Base-by-base conservation (phyloP, 2,888 invertebrate genomes). In the Chymomyza fuscimana region DNA sequence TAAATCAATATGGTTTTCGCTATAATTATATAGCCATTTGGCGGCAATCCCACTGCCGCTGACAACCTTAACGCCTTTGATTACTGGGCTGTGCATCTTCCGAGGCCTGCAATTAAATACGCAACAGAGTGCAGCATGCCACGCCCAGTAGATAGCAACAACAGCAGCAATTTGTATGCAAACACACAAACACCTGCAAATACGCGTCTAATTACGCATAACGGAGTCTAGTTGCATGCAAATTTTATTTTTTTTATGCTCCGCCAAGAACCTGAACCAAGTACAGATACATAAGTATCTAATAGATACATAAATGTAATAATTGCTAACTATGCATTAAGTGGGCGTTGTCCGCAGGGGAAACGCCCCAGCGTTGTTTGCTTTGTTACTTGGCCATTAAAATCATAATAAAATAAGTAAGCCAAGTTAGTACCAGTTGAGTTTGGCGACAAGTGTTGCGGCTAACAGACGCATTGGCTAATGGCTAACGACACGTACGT, bases 401-500 rank as follows among this genome's bases (percentile, higher is more conserved):
- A 77, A 77, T 74, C 74, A 77, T 69, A 79, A 77, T 65, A 70
- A 65, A 46, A 46, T 46, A 63, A 62, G 69, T 32, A 25, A n/a
- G 61, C 40, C 40, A 46, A 46, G 40, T 46, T 46, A 46, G 40
- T 46, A 7, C 32, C 5, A 46, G 40, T 12, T 46, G 40, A 46
- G 40, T 46, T 46, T 46, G 40, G 40, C 40, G 40, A 40, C 9
- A 63, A 46, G 63, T 36, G 32, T 46, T 54, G 10, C 32, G 15
- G 25, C 36, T 50, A 80, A 87, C 72, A 80, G 81, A 87, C 84
- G 76, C 79, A 81, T 76, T 79, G 79, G 76, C 86, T 84, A 84
- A 87, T 84, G 88, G 81, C 86, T 76, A 87, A 73, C 87, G 87
- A 86, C 87, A 84, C 80, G 85, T 86, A 86, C 88, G 88, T 86